Conservation (phyloP, 2,113 vertebrate genomes). For the Pollimyrus isidori region DNA sequence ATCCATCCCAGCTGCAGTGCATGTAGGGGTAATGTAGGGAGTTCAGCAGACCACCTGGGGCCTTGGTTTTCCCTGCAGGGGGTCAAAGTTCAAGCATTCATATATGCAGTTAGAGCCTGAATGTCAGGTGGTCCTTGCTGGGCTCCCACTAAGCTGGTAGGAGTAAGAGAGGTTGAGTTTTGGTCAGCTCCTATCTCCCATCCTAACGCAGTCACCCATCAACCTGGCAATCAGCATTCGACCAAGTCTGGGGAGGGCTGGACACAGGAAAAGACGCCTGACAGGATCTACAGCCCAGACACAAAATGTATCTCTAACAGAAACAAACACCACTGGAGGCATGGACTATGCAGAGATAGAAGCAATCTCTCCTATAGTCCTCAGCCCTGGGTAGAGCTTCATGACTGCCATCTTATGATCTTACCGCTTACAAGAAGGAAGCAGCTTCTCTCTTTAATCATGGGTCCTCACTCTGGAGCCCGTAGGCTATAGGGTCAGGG, state of each 20-base stretch:
- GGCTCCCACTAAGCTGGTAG: neutral
- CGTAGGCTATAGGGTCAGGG: neutral
- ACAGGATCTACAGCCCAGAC: neutral
- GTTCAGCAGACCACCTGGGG: neutral
- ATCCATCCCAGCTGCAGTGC: neutral
- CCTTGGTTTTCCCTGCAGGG: neutral
- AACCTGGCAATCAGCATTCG: neutral
- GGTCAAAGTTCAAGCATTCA: neutral
- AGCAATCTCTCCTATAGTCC: neutral
- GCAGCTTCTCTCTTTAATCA: neutral
- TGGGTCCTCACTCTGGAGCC: neutral
- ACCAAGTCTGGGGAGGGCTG: neutral
- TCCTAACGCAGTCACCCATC: neutral
- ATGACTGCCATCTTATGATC: neutral
- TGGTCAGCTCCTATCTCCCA: neutral
- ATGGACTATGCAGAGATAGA: neutral
- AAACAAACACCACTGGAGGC: neutral
- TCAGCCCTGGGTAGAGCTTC: neutral
- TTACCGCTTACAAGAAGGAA: neutral
- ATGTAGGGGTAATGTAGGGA: neutral
- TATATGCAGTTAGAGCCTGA: neutral
- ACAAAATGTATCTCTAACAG: neutral
- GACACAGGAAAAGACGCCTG: neutral
- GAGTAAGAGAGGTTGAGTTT: neutral
- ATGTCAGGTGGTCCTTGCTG: neutral